Evolutionary conservation across 2,113 vertebrate species (phyloP).

Genomic region (Circaetus gallicus): DNA sequence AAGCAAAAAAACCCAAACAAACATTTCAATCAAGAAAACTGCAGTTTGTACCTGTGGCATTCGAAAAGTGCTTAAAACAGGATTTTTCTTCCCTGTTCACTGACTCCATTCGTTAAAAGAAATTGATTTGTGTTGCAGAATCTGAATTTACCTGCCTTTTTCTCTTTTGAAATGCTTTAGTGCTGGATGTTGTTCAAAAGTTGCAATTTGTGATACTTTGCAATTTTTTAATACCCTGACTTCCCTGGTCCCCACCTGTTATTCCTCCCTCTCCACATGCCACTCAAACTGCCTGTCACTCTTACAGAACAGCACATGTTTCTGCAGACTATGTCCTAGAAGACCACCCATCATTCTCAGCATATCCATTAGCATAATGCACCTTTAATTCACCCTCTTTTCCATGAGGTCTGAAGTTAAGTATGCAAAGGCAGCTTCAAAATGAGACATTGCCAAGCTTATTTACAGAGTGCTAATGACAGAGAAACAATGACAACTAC

Average conservation of each 20-base stretch:
- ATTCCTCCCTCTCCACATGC: background rate
- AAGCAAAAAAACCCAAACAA: background rate
- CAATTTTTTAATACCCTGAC: accelerated
- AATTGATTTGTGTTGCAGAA: background rate
- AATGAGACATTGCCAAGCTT: background rate
- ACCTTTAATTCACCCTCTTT: background rate
- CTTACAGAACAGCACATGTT: background rate
- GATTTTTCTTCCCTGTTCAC: background rate
- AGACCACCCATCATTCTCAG: background rate
- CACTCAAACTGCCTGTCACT: background rate
- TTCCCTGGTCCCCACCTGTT: background rate
- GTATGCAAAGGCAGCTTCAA: background rate
- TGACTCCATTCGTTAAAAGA: background rate
- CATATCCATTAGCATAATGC: background rate
- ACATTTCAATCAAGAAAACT: background rate
- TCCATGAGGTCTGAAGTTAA: background rate
- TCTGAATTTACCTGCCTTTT: background rate
- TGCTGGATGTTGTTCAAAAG: background rate
- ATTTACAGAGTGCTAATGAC: constrained; percentile 36
- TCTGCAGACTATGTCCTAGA: background rate
- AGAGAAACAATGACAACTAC: background rate
- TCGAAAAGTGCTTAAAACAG: background rate
- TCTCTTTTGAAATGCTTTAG: background rate
- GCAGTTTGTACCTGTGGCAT: background rate
- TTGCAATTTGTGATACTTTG: background rate